Percentiles rank a stretch among this genome's conserved stretches.
phyloP scores from a whole-genome alignment of 2,797 vertebrate species.

The Smutsia gigantea region DNA sequence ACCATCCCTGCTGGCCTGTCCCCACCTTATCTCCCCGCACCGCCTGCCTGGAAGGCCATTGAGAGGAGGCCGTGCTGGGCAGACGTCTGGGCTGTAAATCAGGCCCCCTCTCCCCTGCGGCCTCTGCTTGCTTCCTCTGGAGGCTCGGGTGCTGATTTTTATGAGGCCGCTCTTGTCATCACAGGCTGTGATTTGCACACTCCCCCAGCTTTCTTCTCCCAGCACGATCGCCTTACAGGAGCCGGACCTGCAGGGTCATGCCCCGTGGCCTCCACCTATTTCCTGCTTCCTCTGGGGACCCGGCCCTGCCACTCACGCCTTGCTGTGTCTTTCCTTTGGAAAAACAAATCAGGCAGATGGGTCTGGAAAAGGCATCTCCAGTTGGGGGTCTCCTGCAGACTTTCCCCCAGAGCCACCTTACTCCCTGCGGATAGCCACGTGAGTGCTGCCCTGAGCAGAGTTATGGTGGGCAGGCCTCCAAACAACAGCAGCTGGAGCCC shows the following conservation, averaged over 20 bases:
- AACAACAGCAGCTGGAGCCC: not conserved
- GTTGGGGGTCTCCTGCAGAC: not conserved
- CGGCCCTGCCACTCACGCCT: not conserved
- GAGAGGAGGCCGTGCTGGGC: not conserved
- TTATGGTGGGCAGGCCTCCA: fast-evolving
- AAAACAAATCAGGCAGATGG: not conserved
- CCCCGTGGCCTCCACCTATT: constrained; percentile 72
- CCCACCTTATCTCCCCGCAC: not conserved
- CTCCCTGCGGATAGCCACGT: not conserved
- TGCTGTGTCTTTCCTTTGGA: not conserved
- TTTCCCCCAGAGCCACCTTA: not conserved
- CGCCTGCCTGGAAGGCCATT: not conserved
- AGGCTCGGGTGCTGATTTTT: constrained; percentile 82
- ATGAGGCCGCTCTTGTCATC: constrained; percentile 84
- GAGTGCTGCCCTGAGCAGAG: not conserved
- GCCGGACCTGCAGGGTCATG: constrained; percentile 79
- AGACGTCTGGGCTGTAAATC: constrained; percentile 74
- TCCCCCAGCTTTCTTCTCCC: constrained; percentile 69
- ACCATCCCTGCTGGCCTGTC: no score
- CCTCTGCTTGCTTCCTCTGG: constrained; percentile 66
- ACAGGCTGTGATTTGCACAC: constrained; percentile 84
- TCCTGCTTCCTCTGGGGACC: constrained; percentile 78
- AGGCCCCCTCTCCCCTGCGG: not conserved
- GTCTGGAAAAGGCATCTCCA: constrained; percentile 34
- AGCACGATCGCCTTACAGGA: constrained; percentile 78